These are phyloP conservation scores for Xiphorhynchus erythropygius DNA, from an alignment of 2,797 vertebrate genomes.

Conservation along the genomic window DNA sequence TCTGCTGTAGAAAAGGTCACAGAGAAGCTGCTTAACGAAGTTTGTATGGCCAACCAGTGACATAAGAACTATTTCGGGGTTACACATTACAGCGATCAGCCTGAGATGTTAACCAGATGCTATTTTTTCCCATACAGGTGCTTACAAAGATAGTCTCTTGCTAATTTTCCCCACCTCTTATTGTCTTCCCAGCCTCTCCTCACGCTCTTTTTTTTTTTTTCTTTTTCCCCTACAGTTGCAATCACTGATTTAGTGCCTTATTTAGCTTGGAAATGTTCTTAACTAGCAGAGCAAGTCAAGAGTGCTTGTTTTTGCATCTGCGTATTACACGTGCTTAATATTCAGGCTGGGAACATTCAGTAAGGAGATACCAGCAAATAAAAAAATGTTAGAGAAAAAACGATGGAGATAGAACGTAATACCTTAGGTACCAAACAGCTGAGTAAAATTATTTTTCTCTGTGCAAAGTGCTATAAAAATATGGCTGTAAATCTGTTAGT, in stretches of 20 bases:
- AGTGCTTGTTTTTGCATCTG: slow-evolving; percentile 42
- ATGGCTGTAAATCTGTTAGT: neutral
- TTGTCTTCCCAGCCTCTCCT: rapidly evolving
- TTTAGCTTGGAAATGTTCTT: slow-evolving; percentile 38
- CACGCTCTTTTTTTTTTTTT: too few species aligned
- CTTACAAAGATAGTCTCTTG: neutral
- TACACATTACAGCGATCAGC: neutral
- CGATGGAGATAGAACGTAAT: neutral
- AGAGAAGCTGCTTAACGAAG: slow-evolving; percentile 44
- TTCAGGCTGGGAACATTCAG: slow-evolving; percentile 15
- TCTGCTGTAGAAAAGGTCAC: slow-evolving; percentile 50
- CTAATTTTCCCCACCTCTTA: neutral
- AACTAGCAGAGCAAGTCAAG: neutral
- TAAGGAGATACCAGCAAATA: neutral
- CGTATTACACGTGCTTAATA: neutral
- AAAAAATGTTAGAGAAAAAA: neutral
- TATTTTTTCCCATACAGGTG: neutral
- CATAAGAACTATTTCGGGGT: slow-evolving; percentile 24
- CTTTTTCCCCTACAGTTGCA: neutral
- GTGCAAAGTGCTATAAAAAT: neutral
- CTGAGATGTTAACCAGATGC: neutral
- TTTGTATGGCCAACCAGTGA: slow-evolving; percentile 23
- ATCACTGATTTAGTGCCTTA: slow-evolving; percentile 23
- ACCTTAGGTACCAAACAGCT: neutral
- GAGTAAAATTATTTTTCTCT: neutral